Conservation (phyloP, 2,113 vertebrate genomes). For the Pachycephala philippinensis region DNA sequence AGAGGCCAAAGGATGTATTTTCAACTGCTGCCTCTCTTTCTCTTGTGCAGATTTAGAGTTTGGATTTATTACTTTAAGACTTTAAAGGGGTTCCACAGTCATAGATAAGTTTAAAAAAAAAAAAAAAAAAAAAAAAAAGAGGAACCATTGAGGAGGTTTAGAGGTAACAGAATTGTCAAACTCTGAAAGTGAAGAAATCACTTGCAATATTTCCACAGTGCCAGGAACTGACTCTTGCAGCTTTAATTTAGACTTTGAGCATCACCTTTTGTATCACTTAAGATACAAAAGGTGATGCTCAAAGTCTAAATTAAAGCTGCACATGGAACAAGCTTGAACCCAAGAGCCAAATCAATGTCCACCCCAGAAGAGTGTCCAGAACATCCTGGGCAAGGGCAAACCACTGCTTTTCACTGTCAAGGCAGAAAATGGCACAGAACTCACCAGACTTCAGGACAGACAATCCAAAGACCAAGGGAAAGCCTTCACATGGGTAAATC, state of each 20-base stretch:
- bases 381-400: neutral
- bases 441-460: neutral
- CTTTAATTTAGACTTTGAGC: no score
- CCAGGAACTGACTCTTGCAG: neutral
- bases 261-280: no score
- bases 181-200: neutral
- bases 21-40: neutral
- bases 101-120: neutral
- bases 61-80: neutral
- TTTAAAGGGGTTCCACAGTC: neutral
- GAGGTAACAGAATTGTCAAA: neutral
- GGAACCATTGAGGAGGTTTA: neutral
- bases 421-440: neutral
- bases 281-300: neutral
- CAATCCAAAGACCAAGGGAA: neutral
- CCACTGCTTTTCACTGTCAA: neutral
- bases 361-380: neutral
- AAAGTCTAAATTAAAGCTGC: neutral
- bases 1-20: neutral
- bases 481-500: neutral
- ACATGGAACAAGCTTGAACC: neutral
- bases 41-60: neutral
- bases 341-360: fast-evolving
- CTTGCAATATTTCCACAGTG: neutral
- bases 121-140: neutral